A percentile compares a stretch with the other conserved stretches of the same genome.
Conservation (phyloP, 2,797 vertebrate genomes). For the Brotula barbata region DNA sequence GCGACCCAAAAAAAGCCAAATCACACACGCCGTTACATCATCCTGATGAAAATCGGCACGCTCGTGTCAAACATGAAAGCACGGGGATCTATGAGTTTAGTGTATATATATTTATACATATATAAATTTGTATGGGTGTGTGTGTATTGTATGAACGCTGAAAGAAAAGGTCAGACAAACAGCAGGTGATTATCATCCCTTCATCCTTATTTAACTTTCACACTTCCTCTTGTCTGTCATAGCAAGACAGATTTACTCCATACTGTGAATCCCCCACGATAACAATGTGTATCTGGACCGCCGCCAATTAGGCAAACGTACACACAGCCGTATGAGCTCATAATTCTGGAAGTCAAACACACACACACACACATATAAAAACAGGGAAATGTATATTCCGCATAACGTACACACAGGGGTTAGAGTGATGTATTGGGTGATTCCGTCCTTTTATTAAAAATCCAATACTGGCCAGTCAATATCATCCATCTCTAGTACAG, state of each 20-base stretch:
- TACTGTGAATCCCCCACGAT: neutral
- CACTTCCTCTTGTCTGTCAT: no score
- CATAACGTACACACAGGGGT: constrained; percentile 11
- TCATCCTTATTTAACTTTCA: no score
- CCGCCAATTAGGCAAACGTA: neutral
- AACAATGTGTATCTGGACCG: neutral
- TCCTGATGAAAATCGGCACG: neutral
- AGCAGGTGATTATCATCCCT: no score
- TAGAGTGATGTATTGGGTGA: constrained; percentile 22
- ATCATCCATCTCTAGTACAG: constrained; percentile 21
- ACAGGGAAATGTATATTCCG: constrained; percentile 3
- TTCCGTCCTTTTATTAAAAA: constrained; percentile 46
- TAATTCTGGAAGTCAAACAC: neutral
- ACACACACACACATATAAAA: constrained; percentile 1
- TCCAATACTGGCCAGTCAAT: constrained; percentile 22
- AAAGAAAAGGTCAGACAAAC: neutral
- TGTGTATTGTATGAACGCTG: no score
- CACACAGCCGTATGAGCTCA: neutral
- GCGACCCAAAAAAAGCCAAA: no score
- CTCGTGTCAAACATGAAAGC: neutral
- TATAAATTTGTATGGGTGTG: neutral
- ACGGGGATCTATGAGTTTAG: neutral
- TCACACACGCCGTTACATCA: neutral
- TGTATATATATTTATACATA: no score
- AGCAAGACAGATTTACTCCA: no score